phyloP scores from a whole-genome alignment of 2,797 vertebrate species.

The Taenioides sp. region DNA sequence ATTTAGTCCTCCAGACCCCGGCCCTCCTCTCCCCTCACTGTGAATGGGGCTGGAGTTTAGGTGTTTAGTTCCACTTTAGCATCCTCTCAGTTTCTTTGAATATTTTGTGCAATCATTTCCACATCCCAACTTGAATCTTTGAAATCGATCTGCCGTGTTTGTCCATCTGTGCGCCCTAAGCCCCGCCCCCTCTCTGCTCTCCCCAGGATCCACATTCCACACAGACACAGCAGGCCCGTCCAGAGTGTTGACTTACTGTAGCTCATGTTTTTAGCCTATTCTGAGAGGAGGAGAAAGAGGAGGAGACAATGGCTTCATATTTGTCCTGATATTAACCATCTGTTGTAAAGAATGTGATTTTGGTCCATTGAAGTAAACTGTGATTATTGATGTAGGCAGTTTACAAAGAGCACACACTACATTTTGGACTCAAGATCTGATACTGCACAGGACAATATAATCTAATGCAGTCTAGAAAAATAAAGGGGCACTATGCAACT shows the following conservation, averaged over 20 bases:
- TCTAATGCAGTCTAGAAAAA: too few relatives aligned
- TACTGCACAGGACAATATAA: too few relatives aligned
- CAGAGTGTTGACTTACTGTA: conserved; percentile 49
- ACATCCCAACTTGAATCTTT: conserved; percentile 33
- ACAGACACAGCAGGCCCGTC: conserved; percentile 44
- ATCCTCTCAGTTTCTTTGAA: too few relatives aligned
- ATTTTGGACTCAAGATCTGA: too few relatives aligned
- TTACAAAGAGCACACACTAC: too few relatives aligned
- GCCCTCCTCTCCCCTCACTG: too few relatives aligned
- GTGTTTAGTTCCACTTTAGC: too few relatives aligned
- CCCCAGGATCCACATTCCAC: conserved; percentile 61
- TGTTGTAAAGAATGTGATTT: conserved; percentile 42
- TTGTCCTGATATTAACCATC: conserved; percentile 61
- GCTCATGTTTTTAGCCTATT: conserved; percentile 45
- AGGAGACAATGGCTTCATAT: conserved; percentile 47
- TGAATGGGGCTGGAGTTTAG: too few relatives aligned
- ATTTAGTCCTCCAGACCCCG: too few relatives aligned
- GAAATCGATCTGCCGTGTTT: conserved; percentile 50
- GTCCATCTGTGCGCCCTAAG: conserved; percentile 49
- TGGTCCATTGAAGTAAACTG: conserved; percentile 29
- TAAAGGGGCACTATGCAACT: too few relatives aligned
- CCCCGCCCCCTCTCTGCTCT: conserved; percentile 57
- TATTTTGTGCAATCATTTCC: neutral
- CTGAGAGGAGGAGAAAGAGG: conserved; percentile 36
- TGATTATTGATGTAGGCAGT: too few relatives aligned